Evolutionary conservation across 2,113 vertebrate species (phyloP), one percentile per base, ranked within the genome.

Genomic region (Chinchilla lanigera): DNA sequence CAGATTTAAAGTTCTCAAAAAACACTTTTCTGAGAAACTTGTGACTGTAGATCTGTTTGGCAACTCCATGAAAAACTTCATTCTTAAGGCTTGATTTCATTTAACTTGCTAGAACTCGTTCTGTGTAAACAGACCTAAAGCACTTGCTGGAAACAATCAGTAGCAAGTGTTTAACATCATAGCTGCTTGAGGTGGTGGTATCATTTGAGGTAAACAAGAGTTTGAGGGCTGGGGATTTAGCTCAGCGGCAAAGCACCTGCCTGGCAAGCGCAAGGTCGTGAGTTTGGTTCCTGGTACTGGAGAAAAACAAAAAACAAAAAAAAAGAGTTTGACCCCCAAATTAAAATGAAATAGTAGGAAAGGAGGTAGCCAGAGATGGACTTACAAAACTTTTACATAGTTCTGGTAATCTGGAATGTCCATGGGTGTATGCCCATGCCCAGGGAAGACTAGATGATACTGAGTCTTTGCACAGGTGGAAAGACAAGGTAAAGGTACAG

Each of bases 141-240:
- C 7, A 44, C 89, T 95, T 83, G 12, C 86, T 86, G 63, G 71
- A 82, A 96, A 85, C 2, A 38, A 16, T 60, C 58, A 95, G 75
- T 9, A 28, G 28, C 12, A 52, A 3, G 73, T 93, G 61, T 90
- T 84, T 89, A 38, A 60, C 16, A 20, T n/a, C 33, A 52, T 7
- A 50, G 65, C 33, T 82, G 24, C 47, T 58, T 47, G 41, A 77
- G 13, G 63, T 88, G 11, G 41, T 56, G 67, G 22, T 35, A 10
- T 22, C 11, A 19, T 19, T 86, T 54, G 30, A 30, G 5, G 5
- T 81, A 38, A 94, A 63, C 30, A 78, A 83, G 41, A 47, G 7
- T 30, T 92, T 80, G 38, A 60, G n/a, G n/a, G n/a, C n/a, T n/a
- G n/a, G n/a, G n/a, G n/a, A n/a, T n/a, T n/a, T n/a, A n/a, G n/a